phyloP scores from a whole-genome alignment of 2,113 vertebrate genomes.

The Alligator mississippiensis region DNA sequence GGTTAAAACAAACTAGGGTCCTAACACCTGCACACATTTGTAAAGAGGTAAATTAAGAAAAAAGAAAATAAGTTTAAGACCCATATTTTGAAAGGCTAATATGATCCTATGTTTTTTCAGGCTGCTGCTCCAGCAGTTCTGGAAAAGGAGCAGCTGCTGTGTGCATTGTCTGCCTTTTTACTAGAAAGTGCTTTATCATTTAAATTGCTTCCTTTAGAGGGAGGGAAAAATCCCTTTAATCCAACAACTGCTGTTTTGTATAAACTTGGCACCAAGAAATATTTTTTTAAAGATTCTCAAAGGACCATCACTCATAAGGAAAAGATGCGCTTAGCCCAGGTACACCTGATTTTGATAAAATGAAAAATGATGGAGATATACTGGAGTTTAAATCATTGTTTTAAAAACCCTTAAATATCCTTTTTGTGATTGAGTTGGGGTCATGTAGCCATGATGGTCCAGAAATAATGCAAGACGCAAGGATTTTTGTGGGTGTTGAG shows the following conservation, averaged over 20 bases:
- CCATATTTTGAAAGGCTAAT: not conserved
- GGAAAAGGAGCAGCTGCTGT: conserved; percentile 5
- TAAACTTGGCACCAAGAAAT: conserved; percentile 52
- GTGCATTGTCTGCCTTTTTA: not conserved
- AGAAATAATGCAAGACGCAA: too few species aligned
- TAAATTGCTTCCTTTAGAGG: conserved; percentile 41
- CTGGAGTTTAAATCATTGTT: not conserved
- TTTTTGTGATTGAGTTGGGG: too few species aligned
- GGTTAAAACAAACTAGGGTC: not conserved
- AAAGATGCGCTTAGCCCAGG: conserved; percentile 33
- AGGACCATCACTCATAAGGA: not conserved
- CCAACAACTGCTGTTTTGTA: conserved; percentile 14
- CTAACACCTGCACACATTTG: not conserved
- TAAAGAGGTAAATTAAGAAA: not conserved
- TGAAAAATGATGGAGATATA: accelerated
- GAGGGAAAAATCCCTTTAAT: conserved; percentile 52
- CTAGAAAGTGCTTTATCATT: conserved; percentile 39
- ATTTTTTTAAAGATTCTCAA: conserved; percentile 39
- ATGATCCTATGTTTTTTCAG: not conserved
- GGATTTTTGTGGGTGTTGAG: too few species aligned
- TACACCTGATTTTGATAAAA: conserved; percentile 19
- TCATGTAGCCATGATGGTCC: too few species aligned
- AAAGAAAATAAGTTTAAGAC: not conserved
- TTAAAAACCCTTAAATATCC: not conserved
- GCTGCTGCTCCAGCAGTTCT: conserved; percentile 11